These are phyloP conservation scores for Drepana arcuata DNA, from an alignment of 1,140 invertebrate species.

Conservation along the genomic window DNA sequence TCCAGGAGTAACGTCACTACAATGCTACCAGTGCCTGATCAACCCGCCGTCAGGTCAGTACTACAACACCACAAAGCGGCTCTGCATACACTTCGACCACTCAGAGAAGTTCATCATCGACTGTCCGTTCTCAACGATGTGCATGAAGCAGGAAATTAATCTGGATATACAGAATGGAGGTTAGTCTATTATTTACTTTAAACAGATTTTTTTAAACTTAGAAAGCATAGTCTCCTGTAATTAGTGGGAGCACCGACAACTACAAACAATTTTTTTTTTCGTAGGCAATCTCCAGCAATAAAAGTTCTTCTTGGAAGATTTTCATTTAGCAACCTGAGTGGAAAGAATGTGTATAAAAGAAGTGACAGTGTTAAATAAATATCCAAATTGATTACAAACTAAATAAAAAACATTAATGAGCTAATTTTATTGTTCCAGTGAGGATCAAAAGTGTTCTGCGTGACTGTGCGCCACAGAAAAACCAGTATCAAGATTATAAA, in stretches of 20 bases:
- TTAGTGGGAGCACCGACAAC: not conserved
- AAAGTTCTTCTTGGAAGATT: too few species aligned
- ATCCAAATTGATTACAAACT: too few species aligned
- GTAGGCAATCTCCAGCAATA: too few species aligned
- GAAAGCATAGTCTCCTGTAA: too few species aligned
- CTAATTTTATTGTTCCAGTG: conserved; percentile 69
- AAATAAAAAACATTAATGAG: too few species aligned
- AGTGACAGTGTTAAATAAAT: too few species aligned
- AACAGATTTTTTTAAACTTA: too few species aligned
- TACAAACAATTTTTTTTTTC: not conserved
- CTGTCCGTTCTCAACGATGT: conserved; percentile 86
- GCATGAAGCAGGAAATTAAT: conserved; percentile 80
- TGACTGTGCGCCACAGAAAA: conserved; percentile 82
- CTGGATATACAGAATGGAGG: conserved; percentile 75
- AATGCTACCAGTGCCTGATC: conserved; percentile 81
- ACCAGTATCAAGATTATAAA: conserved; percentile 73
- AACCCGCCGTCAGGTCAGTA: conserved; percentile 63
- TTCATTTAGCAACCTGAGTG: too few species aligned
- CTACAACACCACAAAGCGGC: conserved; percentile 68
- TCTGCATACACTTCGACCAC: conserved; percentile 82
- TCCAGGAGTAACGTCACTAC: conserved; percentile 49
- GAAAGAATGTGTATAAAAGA: too few species aligned
- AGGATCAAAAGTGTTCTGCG: conserved; percentile 75
- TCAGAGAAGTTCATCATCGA: conserved; percentile 77
- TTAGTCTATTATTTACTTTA: too few species aligned